phyloP scores from a whole-genome alignment of 2,888 invertebrate species.

The Cataglyphis cursor region DNA sequence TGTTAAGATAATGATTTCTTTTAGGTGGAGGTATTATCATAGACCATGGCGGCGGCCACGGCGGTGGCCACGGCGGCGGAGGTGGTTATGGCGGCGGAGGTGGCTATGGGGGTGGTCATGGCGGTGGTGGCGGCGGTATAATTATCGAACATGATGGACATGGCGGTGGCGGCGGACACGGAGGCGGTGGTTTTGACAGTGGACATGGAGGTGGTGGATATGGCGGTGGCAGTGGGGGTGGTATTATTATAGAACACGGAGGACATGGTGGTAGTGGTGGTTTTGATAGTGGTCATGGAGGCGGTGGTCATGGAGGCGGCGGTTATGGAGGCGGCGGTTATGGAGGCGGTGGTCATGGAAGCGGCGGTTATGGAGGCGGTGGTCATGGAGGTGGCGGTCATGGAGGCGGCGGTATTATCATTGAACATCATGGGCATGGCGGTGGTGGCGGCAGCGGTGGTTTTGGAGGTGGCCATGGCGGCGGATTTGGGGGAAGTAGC shows the following conservation, averaged over 20 bases:
- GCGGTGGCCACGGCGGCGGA: constrained; percentile 58
- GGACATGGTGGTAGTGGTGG: constrained; percentile 18
- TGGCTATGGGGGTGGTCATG: constrained; percentile 44
- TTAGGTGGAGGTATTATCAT: constrained; percentile 45
- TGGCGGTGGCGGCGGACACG: constrained; percentile 51
- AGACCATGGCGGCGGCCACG: constrained; percentile 71
- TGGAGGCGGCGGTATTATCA: constrained; percentile 29
- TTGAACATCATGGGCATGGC: neutral
- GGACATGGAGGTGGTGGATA: constrained; percentile 62
- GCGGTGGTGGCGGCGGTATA: constrained; percentile 52
- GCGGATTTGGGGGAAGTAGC: constrained; percentile 44
- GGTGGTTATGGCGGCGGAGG: constrained; percentile 55
- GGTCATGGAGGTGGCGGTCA: constrained; percentile 32
- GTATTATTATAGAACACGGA: no score
- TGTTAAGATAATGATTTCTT: neutral
- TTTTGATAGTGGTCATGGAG: constrained; percentile 47
- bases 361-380: constrained; percentile 43
- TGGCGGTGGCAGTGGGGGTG: constrained; percentile 54
- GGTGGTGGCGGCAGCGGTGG: constrained; percentile 52
- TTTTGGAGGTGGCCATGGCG: neutral
- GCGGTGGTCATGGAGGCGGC: constrained; percentile 56
- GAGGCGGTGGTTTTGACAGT: constrained; percentile 41
- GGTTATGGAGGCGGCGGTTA: constrained; percentile 31
- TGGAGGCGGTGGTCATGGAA: constrained; percentile 67
- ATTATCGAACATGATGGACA: constrained; percentile 20